Evolutionary conservation across 2,113 vertebrate species (phyloP).

Genomic region (Syrrhaptes paradoxus): DNA sequence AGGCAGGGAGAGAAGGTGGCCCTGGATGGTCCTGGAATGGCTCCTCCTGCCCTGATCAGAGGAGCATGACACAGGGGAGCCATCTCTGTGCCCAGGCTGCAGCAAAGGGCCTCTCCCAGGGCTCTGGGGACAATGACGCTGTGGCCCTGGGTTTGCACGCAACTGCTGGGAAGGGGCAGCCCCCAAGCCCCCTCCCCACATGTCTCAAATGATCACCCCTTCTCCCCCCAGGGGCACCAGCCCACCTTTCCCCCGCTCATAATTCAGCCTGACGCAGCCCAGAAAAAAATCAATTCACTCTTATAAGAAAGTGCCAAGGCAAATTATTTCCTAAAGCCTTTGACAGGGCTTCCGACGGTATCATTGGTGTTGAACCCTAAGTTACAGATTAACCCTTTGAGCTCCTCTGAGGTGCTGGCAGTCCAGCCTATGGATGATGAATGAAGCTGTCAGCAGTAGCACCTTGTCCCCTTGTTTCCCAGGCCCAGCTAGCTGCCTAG

Average conservation of each 20-base stretch:
- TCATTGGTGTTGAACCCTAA: background rate
- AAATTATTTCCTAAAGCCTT: conserved; percentile 67
- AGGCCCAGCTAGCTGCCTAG: background rate
- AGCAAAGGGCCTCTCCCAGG: background rate
- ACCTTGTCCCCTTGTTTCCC: background rate
- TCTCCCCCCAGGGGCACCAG: background rate
- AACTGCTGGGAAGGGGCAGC: background rate
- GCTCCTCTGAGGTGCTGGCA: background rate
- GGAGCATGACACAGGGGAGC: accelerated
- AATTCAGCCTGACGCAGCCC: conserved; percentile 65
- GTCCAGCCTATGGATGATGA: background rate
- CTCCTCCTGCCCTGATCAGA: background rate
- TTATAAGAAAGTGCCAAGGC: conserved; percentile 68
- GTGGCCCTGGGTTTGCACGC: accelerated
- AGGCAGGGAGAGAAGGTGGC: background rate
- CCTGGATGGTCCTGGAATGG: background rate
- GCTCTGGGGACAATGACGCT: background rate
- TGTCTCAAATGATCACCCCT: conserved; percentile 5
- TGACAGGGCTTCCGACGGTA: background rate
- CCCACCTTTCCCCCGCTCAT: conserved; percentile 36
- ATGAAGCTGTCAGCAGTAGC: background rate
- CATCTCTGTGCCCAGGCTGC: background rate
- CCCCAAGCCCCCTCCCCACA: accelerated
- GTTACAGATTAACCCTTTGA: conserved; percentile 32
- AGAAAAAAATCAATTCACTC: conserved; percentile 72